Conservation (phyloP, 2,888 invertebrate species). For the Oscheius onirici region DNA sequence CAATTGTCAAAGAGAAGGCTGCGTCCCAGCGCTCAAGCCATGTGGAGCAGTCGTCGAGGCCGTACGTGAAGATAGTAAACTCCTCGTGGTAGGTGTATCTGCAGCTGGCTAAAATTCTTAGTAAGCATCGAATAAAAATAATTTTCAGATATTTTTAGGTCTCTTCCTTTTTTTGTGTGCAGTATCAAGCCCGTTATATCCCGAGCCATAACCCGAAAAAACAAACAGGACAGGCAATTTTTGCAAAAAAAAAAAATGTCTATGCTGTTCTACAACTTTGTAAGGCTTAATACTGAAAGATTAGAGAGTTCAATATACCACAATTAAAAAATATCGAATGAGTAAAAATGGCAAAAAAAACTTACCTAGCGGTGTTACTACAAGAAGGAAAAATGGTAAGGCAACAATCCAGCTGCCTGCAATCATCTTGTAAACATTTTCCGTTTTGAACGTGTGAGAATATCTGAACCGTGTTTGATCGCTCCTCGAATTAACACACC, state of each 20-base stretch:
- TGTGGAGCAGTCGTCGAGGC: not conserved
- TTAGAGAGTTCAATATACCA: no score
- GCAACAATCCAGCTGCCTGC: slow-evolving; percentile 5
- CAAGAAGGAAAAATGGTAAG: not conserved
- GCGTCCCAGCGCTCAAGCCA: not conserved
- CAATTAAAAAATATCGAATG: no score
- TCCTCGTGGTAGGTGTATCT: slow-evolving; percentile 15
- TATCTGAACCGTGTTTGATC: not conserved
- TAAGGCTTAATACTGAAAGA: no score
- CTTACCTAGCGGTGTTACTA: slow-evolving; percentile 1
- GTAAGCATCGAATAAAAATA: no score
- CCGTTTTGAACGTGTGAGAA: slow-evolving; percentile 8
- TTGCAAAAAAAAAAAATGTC: no score
- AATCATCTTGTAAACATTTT: slow-evolving; percentile 16
- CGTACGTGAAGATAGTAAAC: slow-evolving; percentile 23
- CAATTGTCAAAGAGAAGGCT: not conserved
- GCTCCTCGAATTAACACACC: not conserved
- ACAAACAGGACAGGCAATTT: no score
- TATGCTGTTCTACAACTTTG: no score
- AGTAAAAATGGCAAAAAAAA: no score
- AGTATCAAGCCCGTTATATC: no score
- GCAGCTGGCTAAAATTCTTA: slow-evolving; percentile 18
- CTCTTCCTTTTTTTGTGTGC: no score
- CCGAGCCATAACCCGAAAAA: no score
- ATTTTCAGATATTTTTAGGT: not conserved